Conservation (phyloP, 23 tunicate genomes). For the Diplosoma virens region DNA sequence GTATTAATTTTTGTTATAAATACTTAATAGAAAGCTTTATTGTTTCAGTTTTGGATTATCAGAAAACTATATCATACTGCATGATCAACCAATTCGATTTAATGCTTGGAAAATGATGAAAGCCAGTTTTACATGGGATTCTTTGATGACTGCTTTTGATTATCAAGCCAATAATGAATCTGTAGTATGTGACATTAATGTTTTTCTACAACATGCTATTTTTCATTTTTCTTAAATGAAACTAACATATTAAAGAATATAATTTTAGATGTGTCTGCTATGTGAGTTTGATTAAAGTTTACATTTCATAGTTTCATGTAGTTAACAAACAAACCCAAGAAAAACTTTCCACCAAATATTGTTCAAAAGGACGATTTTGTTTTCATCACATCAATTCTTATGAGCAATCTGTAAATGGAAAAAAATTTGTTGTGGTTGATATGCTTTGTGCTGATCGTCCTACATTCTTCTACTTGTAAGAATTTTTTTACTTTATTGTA, state of each 20-base stretch:
- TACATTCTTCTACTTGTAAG: constrained; percentile 17
- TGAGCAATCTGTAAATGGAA: constrained; percentile 11
- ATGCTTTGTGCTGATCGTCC: constrained; percentile 24
- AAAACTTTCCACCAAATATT: constrained; percentile 16
- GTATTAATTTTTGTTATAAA: not conserved
- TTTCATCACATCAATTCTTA: constrained; percentile 40
- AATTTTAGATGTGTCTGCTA: too few species aligned
- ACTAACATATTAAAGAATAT: too few species aligned
- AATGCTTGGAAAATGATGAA: not conserved
- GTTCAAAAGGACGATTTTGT: constrained; percentile 33
- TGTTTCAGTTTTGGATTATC: constrained; percentile 15
- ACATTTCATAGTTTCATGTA: constrained; percentile 30
- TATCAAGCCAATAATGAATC: constrained; percentile 9
- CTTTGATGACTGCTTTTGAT: not conserved
- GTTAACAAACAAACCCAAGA: constrained; percentile 14
- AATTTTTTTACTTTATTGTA: too few species aligned
- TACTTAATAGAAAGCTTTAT: not conserved
- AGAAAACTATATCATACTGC: constrained; percentile 1
- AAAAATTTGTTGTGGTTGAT: constrained; percentile 22
- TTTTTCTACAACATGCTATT: too few species aligned
- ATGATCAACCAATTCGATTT: constrained; percentile 15
- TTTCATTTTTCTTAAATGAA: too few species aligned
- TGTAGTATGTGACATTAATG: constrained; percentile 17
- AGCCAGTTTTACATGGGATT: constrained; percentile 3
- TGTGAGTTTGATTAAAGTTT: too few species aligned